Evolutionary conservation across 2,113 vertebrate species (phyloP).

Genomic region (Reinhardtius hippoglossoides): DNA sequence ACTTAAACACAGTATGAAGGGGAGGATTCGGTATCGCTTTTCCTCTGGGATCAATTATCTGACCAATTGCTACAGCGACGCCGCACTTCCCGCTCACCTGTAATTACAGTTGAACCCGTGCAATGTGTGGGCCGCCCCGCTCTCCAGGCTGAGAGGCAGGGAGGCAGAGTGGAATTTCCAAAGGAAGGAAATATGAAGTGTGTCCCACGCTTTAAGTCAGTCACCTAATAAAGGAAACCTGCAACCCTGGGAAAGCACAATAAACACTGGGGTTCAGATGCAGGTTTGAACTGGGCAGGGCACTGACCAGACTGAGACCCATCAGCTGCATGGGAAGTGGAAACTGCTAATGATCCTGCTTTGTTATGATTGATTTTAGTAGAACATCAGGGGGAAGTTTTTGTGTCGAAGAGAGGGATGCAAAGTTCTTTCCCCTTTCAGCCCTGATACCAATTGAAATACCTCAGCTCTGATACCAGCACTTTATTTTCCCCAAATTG

Average conservation of each 20-base stretch:
- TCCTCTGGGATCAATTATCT: slow-evolving; percentile 51
- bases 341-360: background rate
- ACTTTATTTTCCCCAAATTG: background rate
- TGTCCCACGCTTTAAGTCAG: slow-evolving; percentile 42
- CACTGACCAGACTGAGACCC: slow-evolving; percentile 2
- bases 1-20: slow-evolving; percentile 4
- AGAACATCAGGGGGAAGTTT: background rate
- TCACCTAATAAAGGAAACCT: slow-evolving; percentile 69
- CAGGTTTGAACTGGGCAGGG: background rate
- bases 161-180: slow-evolving; percentile 29
- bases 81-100: slow-evolving; percentile 46
- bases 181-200: slow-evolving; percentile 64
- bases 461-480: background rate
- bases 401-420: background rate
- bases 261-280: slow-evolving; percentile 49
- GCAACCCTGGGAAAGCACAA: slow-evolving; percentile 62
- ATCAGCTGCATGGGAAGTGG: slow-evolving; percentile 20
- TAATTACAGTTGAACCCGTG: slow-evolving; percentile 43
- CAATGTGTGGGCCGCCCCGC: slow-evolving; percentile 35
- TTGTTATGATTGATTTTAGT: background rate
- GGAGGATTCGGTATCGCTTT: slow-evolving; percentile 28
- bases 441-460: background rate
- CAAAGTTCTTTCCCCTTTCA: background rate
- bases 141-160: slow-evolving; percentile 24
- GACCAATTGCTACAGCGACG: slow-evolving; percentile 25